A percentile compares a stretch with the other conserved stretches of the same genome.
Conservation (phyloP, 2,888 invertebrate species). For the Ophion slaviceki region DNA sequence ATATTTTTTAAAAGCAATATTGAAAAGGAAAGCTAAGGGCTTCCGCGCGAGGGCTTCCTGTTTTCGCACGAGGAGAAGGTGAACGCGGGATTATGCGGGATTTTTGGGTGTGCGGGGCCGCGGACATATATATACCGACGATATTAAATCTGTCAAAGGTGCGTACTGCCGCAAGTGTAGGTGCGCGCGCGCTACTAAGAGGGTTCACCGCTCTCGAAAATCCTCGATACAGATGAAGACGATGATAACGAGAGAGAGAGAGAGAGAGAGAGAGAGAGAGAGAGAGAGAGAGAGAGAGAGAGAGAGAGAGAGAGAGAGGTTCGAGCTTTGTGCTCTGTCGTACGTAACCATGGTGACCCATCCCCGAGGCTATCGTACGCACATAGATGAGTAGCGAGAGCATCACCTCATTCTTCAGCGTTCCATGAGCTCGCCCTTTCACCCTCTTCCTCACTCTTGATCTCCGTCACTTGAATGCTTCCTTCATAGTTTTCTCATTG, state of each 20-base stretch:
- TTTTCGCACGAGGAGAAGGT: constrained; percentile 14
- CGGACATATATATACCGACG: constrained; percentile 15
- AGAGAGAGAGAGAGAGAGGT: constrained; percentile 20
- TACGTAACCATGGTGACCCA: constrained; percentile 66
- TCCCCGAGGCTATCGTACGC: constrained; percentile 39
- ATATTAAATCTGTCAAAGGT: constrained; percentile 66
- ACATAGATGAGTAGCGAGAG: constrained; percentile 7
- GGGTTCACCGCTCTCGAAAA: constrained; percentile 39
- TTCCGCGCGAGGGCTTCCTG: not conserved
- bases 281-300: constrained; percentile 10
- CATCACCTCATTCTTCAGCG: constrained; percentile 17
- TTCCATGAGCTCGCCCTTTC: constrained; percentile 16
- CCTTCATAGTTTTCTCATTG: constrained; percentile 21
- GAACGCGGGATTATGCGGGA: constrained; percentile 48
- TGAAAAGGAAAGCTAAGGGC: not conserved
- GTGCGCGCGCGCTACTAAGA: constrained; percentile 6
- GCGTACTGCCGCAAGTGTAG: constrained; percentile 20
- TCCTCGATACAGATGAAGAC: constrained; percentile 24
- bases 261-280: constrained; percentile 7
- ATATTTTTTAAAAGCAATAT: not conserved
- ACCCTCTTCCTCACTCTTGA: constrained; percentile 3
- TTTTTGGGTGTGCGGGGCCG: constrained; percentile 20
- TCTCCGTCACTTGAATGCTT: constrained; percentile 19
- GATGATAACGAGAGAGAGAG: constrained; percentile 7
- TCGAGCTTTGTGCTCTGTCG: constrained; percentile 56